Percentiles rank a stretch among this genome's conserved stretches.
Evolutionary conservation across 2,888 invertebrate species (phyloP).

Genomic region (Nycteola revayana): DNA sequence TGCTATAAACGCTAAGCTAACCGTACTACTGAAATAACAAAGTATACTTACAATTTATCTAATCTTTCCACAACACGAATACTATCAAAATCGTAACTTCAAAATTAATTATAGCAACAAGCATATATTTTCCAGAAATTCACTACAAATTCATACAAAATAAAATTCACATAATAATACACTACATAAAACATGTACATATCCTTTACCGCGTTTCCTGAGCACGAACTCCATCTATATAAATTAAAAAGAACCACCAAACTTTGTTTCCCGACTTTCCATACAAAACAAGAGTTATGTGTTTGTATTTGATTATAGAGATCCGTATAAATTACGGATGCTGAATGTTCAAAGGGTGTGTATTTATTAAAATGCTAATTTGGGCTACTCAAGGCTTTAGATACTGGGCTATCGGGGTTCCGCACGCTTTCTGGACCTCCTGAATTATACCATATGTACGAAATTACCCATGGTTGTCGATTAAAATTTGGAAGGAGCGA

Average conservation of each 20-base stretch:
- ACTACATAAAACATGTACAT: neutral
- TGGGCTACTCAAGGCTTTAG: slow-evolving; percentile 69
- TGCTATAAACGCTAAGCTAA: too few relatives aligned
- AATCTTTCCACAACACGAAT: too few relatives aligned
- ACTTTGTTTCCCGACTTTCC: slow-evolving; percentile 46
- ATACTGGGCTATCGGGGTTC: slow-evolving; percentile 72
- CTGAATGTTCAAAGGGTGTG: slow-evolving; percentile 77
- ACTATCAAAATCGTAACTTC: too few relatives aligned
- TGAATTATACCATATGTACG: slow-evolving; percentile 76
- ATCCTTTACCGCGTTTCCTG: neutral
- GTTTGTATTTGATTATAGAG: slow-evolving; percentile 81
- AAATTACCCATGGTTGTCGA: slow-evolving; percentile 51
- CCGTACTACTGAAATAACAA: too few relatives aligned
- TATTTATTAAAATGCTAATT: slow-evolving; percentile 83
- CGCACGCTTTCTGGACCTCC: slow-evolving; percentile 77
- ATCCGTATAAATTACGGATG: slow-evolving; percentile 74
- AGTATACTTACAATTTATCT: too few relatives aligned
- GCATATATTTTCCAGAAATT: too few relatives aligned
- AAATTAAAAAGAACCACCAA: slow-evolving; percentile 23
- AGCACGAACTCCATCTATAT: slow-evolving; percentile 15
- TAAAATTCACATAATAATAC: neutral
- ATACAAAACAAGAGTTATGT: slow-evolving; percentile 71
- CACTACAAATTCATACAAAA: too few relatives aligned
- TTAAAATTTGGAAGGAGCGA: neutral
- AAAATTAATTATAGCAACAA: too few relatives aligned